Base-by-base conservation (phyloP, 2,113 vertebrate genomes). In the Heptranchias perlo region DNA sequence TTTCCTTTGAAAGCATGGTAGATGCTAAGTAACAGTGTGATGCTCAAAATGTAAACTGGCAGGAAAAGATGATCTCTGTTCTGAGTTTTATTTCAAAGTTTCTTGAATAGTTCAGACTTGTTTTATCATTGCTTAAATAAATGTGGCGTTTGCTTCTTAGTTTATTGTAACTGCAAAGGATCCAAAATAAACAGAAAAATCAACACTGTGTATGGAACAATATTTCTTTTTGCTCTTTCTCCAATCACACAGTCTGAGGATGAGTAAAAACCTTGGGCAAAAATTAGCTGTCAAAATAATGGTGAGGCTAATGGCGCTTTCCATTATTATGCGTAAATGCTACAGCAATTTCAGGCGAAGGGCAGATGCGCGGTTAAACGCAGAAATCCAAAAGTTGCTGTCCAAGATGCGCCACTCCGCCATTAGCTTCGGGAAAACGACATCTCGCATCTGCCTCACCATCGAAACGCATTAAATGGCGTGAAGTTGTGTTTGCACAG, bases 71-170 rank as follows among this genome's bases (percentile, higher is more conserved):
- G 13, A 49, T 95, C 65, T 28, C 31, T 69, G 47, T 95, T 95
- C 44, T 65, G 62, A 44, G 23, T 25, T 49, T 31, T 31, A 54
- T 52, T 89, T 54, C 47, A 49, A 54, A 13, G 6, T 89, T 54
- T 52, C 35, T 69, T 95, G 64, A 69, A 35, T 52, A 69, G 65
- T 69, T 95, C 44, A 52, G 28, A 73, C 2, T 28, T 95, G 47
- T 69, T 95, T 95, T 31, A 73, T 95, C 64, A 69, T 14, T 94
- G 93, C 44, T 49, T 67, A 89, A 91, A 87, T 44, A 87, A 73
- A 21, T 82, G 39, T 58, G 52, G 52, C n/a, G 3, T 52, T 91
- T 54, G 28, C 49, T 54, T 89, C 21, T 93, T 69, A 8, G 18
- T 94, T 94, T 61, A 58, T 64, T 94, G 61, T 94, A n/a, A 65